Base-by-base conservation (phyloP, 1,140 invertebrate genomes). In the Drosophila busckii region DNA sequence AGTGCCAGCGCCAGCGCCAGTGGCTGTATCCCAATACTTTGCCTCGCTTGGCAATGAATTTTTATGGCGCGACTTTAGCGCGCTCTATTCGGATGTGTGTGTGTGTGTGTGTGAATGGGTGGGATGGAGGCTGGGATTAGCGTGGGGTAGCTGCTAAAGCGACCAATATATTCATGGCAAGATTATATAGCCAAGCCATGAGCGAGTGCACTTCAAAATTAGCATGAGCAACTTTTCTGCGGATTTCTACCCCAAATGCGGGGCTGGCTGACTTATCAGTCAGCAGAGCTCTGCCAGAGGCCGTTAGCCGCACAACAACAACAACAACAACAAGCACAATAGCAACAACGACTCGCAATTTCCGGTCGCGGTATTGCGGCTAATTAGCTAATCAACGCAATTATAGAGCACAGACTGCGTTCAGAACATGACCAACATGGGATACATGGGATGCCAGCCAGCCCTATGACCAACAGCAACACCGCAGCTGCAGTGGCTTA, bases 381-480 rank as follows among this genome's bases (percentile, higher is more conserved):
- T 80, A 80, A 80, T 80, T 80, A 82, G 60, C 65, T 80, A 80
- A 80, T 80, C 73, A 82, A 82, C 75, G 66, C 73, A 80, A 82
- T 82, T 82, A 80, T 64, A 67, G 41, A 6, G n/a, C 50, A 22
- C 68, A 52, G 37, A 26, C 58, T 37, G 44, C 34, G 49, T 41
- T 48, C 29, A 25, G 17, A 17, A 20, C 20, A 6, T 8, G 20
- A 9, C 17, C 6, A 2, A 42, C 22, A 12, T 35, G 28, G 23
- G 20, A 49, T 25, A 25, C 16, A 48, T 16, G 10, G 23, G 22
- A 8, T n/a, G 17, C 12, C 9, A 60, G 7, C 17, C 3, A 31
- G 22, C 34, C 38, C 12, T 19, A 38, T 28, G 40, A 9, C n/a
- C 40, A 23, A 19, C 37, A 5, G 6, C 6, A 20, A 17, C 13